A percentile compares a stretch with the other conserved stretches of the same genome.
These are phyloP conservation scores for Prolemur simus DNA, from an alignment of 2,113 vertebrate species.

Conservation along the genomic window DNA sequence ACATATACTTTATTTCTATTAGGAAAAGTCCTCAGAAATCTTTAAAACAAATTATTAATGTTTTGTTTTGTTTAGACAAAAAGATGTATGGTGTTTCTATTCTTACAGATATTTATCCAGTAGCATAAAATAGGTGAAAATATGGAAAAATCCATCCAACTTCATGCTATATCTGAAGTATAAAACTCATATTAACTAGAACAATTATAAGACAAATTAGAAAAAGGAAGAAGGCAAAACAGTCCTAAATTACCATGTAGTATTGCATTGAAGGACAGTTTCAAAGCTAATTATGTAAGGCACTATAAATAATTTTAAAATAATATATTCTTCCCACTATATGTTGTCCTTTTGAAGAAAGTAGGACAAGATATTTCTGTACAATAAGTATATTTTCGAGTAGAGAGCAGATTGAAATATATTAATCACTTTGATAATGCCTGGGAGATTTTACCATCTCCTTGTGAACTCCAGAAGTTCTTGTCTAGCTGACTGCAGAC, in stretches of 20 bases:
- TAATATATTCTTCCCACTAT: slow-evolving; percentile 47
- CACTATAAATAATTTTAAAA: slow-evolving; percentile 67
- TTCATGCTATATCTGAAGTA: slow-evolving; percentile 69
- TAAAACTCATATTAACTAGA: slow-evolving; percentile 73
- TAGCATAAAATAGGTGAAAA: slow-evolving; percentile 52
- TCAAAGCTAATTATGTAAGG: slow-evolving; percentile 65
- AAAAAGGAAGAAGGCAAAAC: slow-evolving; percentile 71
- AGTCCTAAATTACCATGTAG: slow-evolving; percentile 68
- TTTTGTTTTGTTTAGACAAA: slow-evolving; percentile 46
- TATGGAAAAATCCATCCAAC: slow-evolving; percentile 63
- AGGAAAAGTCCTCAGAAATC: slow-evolving; percentile 88
- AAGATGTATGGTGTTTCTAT: slow-evolving; percentile 60
- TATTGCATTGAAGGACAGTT: slow-evolving; percentile 42
- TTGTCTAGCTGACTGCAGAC: neutral
- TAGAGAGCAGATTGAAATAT: neutral
- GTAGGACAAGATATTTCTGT: neutral
- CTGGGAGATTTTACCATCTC: neutral
- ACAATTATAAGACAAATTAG: slow-evolving; percentile 67
- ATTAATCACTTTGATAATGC: neutral
- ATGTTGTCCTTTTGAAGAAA: neutral
- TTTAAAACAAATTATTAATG: slow-evolving; percentile 83
- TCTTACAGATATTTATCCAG: slow-evolving; percentile 75
- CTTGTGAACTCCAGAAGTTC: neutral
- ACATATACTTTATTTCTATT: slow-evolving; percentile 91
- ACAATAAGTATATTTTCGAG: neutral